phyloP scores from a whole-genome alignment of 1,140 invertebrate species.

The Zaprionus ghesquierei region DNA sequence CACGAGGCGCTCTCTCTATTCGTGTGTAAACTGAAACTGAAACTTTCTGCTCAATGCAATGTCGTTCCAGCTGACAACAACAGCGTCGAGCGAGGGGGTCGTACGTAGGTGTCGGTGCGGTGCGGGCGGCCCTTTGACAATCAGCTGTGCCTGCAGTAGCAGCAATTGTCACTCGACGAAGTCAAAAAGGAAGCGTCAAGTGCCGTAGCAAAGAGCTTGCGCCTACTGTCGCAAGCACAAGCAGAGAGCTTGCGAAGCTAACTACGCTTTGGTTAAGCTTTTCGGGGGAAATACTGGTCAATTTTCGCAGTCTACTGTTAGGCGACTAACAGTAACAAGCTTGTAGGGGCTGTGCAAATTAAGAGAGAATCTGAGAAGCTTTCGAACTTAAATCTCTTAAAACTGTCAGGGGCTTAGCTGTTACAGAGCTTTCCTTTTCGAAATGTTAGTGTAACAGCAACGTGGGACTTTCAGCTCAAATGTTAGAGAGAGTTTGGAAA shows the following conservation, averaged over 20 bases:
- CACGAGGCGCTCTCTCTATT: slow-evolving; percentile 37
- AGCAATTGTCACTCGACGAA: slow-evolving; percentile 38
- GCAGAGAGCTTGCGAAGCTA: slow-evolving; percentile 1
- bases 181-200: slow-evolving; percentile 49
- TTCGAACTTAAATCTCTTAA: not conserved
- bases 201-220: slow-evolving; percentile 23
- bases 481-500: too few species aligned
- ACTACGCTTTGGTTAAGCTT: not conserved
- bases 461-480: too few species aligned
- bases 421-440: not conserved
- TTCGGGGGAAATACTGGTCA: slow-evolving; percentile 57
- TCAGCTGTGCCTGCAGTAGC: slow-evolving; percentile 48
- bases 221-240: slow-evolving; percentile 18
- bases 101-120: not conserved
- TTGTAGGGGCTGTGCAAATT: not conserved
- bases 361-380: not conserved
- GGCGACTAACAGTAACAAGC: not conserved
- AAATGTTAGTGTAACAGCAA: slow-evolving; percentile 1
- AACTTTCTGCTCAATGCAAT: slow-evolving; percentile 40
- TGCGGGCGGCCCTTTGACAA: slow-evolving; percentile 51
- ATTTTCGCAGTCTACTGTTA: slow-evolving; percentile 2
- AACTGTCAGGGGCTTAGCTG: not conserved
- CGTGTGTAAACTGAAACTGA: slow-evolving; percentile 39
- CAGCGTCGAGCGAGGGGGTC: not conserved
- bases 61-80: slow-evolving; percentile 37